Base-by-base conservation (phyloP, 2,888 invertebrate genomes). In the Ischnus inquisitorius region DNA sequence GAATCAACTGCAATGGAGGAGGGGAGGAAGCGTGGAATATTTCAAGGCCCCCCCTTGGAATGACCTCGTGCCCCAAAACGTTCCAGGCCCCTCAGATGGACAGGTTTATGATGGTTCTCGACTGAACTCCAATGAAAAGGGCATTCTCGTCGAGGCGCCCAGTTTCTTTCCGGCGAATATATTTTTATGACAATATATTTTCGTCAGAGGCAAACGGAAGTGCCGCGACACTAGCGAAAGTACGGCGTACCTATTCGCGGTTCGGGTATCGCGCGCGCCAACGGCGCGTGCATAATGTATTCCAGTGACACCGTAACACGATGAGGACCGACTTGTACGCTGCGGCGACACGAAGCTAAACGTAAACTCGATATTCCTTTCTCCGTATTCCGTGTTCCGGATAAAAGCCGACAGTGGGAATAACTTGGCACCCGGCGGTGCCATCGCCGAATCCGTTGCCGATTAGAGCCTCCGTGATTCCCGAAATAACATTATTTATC, bases 391-490 rank as follows among this genome's bases (percentile, higher is more conserved):
- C 34, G 34, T 51, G 19, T 51, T 51, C 19, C 6, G 6, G 16
- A 19, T 19, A 51, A 19, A 8, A 16, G 6, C 19, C 19, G 48
- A 48, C 6, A 6, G 51, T 6, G 51, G 19, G 19, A 51, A 51
- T 16, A 51, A 51, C 51, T 51, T 51, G n/a, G 51, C 51, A 51
- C 51, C 51, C 6, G 51, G 5, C 51, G 19, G 57, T 57, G 12
- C 57, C 57, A 57, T 57, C 57, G 12, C 25, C 12, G 12, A n/a
- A 19, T 6, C 1, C 14, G 57, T 25, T 12, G 25, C 57, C 25
- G 3, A 57, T 57, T 22, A 25, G n/a, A 57, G 22, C 57, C 2
- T 34, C 34, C 57, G 10, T 22, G 57, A 12, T 51, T 57, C 4
- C 14, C 57, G 25, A 57, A 25, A 14, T 12, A 22, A 57, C 22